Percentiles rank a stretch among this genome's conserved stretches.
Conservation (phyloP, 1,140 invertebrate genomes). For the Ptiloglossa arizonensis region DNA sequence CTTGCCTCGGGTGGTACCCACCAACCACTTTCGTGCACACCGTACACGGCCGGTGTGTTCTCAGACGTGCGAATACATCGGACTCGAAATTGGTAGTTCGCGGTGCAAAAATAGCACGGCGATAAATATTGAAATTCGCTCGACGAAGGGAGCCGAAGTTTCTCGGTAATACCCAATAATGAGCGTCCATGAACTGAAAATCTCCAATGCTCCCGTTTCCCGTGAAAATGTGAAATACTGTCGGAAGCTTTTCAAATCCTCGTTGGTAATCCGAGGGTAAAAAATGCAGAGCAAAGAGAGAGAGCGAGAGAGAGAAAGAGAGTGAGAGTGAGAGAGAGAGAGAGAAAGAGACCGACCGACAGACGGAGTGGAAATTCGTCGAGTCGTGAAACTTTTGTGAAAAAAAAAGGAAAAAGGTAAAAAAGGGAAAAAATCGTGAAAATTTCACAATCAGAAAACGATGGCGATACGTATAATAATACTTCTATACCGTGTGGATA, state of each 20-base stretch:
- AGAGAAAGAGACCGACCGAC: background rate
- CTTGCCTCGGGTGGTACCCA: no score
- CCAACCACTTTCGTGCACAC: background rate
- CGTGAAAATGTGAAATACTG: background rate
- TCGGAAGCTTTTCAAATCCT: background rate
- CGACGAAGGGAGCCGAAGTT: background rate
- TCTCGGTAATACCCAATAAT: constrained; percentile 12
- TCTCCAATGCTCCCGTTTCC: background rate
- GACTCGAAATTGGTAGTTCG: background rate
- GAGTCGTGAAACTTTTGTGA: constrained; percentile 7
- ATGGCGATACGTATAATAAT: background rate
- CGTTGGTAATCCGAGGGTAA: background rate
- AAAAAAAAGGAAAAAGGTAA: background rate
- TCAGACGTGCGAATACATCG: background rate
- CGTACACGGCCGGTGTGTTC: background rate
- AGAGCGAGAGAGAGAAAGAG: background rate
- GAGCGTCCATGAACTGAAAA: background rate
- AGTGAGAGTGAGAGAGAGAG: background rate
- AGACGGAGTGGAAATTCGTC: background rate
- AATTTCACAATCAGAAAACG: background rate
- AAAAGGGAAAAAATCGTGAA: background rate
- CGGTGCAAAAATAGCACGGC: background rate
- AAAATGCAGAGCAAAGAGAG: no score
- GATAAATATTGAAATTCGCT: constrained; percentile 4
- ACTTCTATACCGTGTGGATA: no score